Evolutionary conservation across 2,113 vertebrate genomes (phyloP).

Genomic region (Vidua chalybeata): DNA sequence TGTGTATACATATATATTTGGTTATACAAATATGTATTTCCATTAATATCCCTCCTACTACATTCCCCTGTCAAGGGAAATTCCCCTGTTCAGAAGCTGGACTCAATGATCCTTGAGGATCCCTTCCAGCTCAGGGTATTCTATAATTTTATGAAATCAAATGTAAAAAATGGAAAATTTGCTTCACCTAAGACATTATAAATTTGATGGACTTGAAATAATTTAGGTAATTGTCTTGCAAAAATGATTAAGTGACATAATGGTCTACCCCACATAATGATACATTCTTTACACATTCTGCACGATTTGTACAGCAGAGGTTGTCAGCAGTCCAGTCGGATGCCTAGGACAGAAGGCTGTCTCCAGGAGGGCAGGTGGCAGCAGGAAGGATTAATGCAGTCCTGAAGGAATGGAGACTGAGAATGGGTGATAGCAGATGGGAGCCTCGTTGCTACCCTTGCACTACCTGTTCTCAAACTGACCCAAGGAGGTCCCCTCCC

Average conservation of each 20-base stretch:
- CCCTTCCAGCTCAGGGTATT: background rate
- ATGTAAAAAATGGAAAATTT: background rate
- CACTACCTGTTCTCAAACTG: background rate
- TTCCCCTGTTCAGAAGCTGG: background rate
- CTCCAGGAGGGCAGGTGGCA: background rate
- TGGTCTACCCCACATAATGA: background rate
- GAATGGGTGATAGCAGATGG: background rate
- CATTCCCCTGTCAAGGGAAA: background rate
- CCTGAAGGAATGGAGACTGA: background rate
- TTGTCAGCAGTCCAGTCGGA: background rate
- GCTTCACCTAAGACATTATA: background rate
- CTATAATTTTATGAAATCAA: background rate
- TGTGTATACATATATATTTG: background rate
- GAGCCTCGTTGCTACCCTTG: background rate
- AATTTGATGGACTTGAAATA: background rate
- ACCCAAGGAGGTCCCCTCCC: rapidly evolving
- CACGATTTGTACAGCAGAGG: background rate
- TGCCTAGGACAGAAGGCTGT: background rate
- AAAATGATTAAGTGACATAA: background rate
- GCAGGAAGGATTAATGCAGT: background rate
- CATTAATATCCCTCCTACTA: background rate
- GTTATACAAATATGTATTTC: background rate
- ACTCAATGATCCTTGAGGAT: background rate
- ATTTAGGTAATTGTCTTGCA: background rate
- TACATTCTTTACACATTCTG: background rate